Evolutionary conservation across 2,797 vertebrate genomes (phyloP), one percentile per base, ranked within the genome.

Genomic region (Chrosomus eos): DNA sequence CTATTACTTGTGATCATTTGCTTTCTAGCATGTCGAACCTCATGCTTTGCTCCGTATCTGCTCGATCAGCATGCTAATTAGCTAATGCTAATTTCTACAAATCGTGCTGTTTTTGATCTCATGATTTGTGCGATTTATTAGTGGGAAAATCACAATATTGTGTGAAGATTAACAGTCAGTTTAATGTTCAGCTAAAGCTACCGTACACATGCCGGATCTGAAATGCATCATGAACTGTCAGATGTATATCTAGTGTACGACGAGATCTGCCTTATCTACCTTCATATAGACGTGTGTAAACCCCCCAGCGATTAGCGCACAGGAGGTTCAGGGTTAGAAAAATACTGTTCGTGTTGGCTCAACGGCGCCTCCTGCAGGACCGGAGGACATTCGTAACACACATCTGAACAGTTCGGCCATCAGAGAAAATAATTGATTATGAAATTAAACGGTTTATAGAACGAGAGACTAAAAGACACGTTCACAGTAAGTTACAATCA

Each of bases 121-220:
- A 31, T 7, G 3, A 48, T 62, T 31, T 18, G 2, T 19, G 8
- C 38, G 16, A 31, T 40, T 71, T 36, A 31, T 72, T 45, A 38
- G n/a, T 19, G 36, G 9, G 7, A 53, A 43, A 10, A 60, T 68
- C n/a, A 28, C 10, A 26, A 36, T 80, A 19, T 19, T 79, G 5
- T 31, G 26, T 23, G 40, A 14, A 11, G 55, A 33, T 82, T 48
- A 82, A 74, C 70, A 74, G 81, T 74, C 81, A 62, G 51, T 71
- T 72, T 38, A 72, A 72, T 4, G 36, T 4, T 40, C 9, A 5
- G 8, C 36, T 64, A 5, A 77, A 80, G 7, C 62, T 80, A 33
- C 16, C 18, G 6, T 33, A 26, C 31, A 51, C 51, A 75, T 78
- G 76, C 58, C 13, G 19, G 31, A 33, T 14, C 48, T 33, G 31